A percentile compares a stretch with the other conserved stretches of the same genome.
These are phyloP conservation scores for Scaptomyza pallida DNA, from an alignment of 1,140 invertebrate species.

Conservation along the genomic window DNA sequence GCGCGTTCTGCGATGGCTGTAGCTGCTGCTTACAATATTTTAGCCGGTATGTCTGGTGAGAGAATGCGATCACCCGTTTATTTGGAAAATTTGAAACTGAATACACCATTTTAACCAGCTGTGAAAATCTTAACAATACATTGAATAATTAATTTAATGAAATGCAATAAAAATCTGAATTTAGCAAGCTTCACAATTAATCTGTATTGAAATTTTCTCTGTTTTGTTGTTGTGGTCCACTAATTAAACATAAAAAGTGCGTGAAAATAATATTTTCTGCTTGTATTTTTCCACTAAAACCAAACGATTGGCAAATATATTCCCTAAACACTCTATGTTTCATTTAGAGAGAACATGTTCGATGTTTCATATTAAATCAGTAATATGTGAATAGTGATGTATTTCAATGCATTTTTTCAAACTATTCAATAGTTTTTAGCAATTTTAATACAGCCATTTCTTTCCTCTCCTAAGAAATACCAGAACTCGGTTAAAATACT, in stretches of 20 bases:
- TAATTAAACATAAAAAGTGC: not conserved
- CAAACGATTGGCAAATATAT: too few relatives aligned
- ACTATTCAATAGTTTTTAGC: too few relatives aligned
- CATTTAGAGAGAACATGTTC: too few relatives aligned
- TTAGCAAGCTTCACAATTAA: not conserved
- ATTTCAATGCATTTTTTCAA: too few relatives aligned
- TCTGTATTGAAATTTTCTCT: not conserved
- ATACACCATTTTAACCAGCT: slow-evolving; percentile 9
- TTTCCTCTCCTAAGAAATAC: slow-evolving; percentile 1
- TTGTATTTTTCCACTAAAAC: slow-evolving; percentile 24
- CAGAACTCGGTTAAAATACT: slow-evolving; percentile 52
- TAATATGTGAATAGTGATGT: too few relatives aligned
- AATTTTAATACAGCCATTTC: not conserved
- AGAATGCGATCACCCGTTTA: slow-evolving; percentile 87
- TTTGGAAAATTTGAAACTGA: slow-evolving; percentile 38
- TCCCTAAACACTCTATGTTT: too few relatives aligned
- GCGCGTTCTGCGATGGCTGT: slow-evolving; percentile 92
- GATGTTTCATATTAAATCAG: too few relatives aligned
- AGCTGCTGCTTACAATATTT: slow-evolving; percentile 91
- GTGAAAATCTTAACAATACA: slow-evolving; percentile 19
- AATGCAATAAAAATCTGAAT: too few relatives aligned
- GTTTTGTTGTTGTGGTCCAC: not conserved
- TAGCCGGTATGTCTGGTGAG: slow-evolving; percentile 89
- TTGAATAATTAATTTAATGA: slow-evolving; percentile 30
- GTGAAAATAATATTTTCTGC: not conserved